phyloP scores from a whole-genome alignment of 2,888 invertebrate species.

The Limnephilus rhombicus region DNA sequence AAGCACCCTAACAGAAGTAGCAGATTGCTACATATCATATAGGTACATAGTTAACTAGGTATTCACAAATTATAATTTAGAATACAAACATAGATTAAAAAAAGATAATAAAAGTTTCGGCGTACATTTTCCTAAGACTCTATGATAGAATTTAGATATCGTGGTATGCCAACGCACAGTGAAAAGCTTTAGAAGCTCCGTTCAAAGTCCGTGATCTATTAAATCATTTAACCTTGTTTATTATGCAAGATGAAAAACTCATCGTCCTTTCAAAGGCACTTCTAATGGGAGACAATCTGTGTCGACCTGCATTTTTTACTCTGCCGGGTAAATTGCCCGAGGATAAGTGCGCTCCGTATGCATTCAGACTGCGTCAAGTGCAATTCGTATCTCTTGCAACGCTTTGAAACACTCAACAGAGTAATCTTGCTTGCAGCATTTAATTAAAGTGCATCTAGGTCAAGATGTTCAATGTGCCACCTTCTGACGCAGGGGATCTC shows the following conservation, averaged over 20 bases:
- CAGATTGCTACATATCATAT: too few species aligned
- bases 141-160: neutral
- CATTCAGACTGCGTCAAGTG: constrained; percentile 39
- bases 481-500: constrained; percentile 2
- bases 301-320: constrained; percentile 13
- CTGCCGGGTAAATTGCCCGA: constrained; percentile 5
- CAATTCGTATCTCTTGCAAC: constrained; percentile 47
- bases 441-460: constrained; percentile 55
- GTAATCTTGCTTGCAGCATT: constrained; percentile 52
- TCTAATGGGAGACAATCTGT: neutral
- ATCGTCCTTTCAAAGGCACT: neutral
- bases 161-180: neutral
- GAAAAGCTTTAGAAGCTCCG: neutral
- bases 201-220: neutral
- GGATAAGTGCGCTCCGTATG: neutral
- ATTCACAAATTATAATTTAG: too few species aligned
- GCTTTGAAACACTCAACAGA: constrained; percentile 40
- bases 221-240: neutral
- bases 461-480: constrained; percentile 28
- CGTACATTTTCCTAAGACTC: neutral
- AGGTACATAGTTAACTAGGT: too few species aligned
- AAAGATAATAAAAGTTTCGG: neutral
- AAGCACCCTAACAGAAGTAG: too few species aligned
- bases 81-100: neutral
- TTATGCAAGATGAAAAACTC: neutral